Percentiles rank a stretch among this genome's conserved stretches.
These are phyloP conservation scores for Cordilura impudica DNA, from an alignment of 2,888 invertebrate species.

Conservation along the genomic window DNA sequence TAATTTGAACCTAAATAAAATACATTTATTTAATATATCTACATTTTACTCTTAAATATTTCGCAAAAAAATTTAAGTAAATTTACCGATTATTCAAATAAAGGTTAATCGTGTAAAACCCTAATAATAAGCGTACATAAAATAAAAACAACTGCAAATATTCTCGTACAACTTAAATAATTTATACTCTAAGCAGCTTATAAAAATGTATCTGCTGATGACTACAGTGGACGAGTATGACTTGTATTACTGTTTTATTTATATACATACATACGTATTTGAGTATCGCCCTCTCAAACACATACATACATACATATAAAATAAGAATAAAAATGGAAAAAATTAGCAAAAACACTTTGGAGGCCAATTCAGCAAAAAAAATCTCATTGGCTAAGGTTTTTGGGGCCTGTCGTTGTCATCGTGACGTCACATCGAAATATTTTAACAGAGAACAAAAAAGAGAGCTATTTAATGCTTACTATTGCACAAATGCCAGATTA, in stretches of 20 bases:
- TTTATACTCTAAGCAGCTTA: slow-evolving; percentile 1
- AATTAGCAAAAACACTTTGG: slow-evolving; percentile 21
- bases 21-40: too few species aligned
- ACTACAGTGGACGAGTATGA: too few species aligned
- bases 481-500: not conserved
- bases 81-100: too few species aligned
- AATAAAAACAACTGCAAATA: too few species aligned
- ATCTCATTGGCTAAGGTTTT: slow-evolving; percentile 69
- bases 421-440: slow-evolving; percentile 68
- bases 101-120: too few species aligned
- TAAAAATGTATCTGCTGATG: not conserved
- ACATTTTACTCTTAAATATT: too few species aligned
- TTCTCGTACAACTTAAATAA: not conserved
- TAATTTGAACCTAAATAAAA: too few species aligned
- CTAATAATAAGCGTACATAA: not conserved
- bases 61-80: too few species aligned
- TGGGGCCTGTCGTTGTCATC: slow-evolving; percentile 71
- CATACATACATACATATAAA: not conserved
- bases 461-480: slow-evolving; percentile 4
- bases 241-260: too few species aligned
- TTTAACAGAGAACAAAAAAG: slow-evolving; percentile 32
- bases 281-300: not conserved
- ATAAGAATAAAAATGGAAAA: slow-evolving; percentile 4
- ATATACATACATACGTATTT: not conserved
- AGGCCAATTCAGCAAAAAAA: slow-evolving; percentile 45